Conservation (phyloP, 2,113 vertebrate genomes). For the Herpetotheres cachinnans region DNA sequence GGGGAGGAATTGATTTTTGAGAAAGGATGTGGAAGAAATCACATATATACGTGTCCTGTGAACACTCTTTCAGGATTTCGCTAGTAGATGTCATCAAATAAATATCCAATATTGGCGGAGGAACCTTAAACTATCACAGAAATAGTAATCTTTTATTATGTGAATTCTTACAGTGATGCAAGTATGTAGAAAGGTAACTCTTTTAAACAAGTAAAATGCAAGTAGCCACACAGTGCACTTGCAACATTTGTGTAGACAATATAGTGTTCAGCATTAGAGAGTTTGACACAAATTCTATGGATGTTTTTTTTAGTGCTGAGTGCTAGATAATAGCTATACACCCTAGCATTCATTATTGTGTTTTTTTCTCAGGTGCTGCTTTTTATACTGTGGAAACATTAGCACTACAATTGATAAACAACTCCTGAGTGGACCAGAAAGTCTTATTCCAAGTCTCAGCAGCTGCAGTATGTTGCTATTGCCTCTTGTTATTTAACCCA, state of each 20-base stretch:
- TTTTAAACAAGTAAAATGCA: neutral
- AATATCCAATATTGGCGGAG: neutral
- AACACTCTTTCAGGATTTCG: neutral
- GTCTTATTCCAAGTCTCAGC: neutral
- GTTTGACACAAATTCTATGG: neutral
- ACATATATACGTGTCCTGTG: neutral
- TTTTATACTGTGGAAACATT: neutral
- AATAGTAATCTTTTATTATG: neutral
- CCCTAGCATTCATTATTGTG: fast-evolving
- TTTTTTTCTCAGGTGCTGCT: neutral
- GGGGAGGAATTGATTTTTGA: neutral
- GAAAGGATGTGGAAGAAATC: neutral
- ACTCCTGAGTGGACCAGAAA: neutral
- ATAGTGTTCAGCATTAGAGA: neutral
- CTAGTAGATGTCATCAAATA: neutral
- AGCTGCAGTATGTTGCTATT: neutral
- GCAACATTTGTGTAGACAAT: neutral
- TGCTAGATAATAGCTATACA: neutral
- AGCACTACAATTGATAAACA: neutral
- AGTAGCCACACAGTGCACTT: neutral
- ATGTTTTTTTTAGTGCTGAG: neutral
- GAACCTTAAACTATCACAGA: neutral
- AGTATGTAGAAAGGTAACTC: neutral
- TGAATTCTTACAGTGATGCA: neutral
- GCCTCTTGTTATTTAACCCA: neutral